Conservation (phyloP, 1,140 invertebrate species). For the Cherax destructor region DNA sequence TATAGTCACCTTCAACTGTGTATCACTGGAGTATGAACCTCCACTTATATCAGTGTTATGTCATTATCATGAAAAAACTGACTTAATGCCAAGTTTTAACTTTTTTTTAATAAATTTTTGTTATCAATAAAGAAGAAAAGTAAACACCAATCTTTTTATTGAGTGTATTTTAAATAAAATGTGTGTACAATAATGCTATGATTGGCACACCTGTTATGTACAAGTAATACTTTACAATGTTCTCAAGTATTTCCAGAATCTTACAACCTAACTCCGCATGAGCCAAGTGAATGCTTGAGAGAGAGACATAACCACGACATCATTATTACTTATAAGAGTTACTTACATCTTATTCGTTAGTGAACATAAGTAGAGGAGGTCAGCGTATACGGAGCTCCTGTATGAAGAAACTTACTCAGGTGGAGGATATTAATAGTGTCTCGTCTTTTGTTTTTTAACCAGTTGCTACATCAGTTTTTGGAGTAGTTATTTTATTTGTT, state of each 20-base stretch:
- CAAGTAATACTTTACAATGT: neutral
- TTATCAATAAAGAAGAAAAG: neutral
- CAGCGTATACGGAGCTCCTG: too few relatives aligned
- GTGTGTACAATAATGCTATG: conserved; percentile 5
- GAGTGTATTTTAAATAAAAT: conserved; percentile 14
- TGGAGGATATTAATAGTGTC: neutral
- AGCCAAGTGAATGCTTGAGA: neutral
- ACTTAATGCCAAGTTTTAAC: too few relatives aligned
- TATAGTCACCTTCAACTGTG: too few relatives aligned
- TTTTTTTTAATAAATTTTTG: too few relatives aligned
- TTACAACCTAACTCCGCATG: neutral
- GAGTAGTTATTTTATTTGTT: too few relatives aligned
- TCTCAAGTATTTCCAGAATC: neutral
- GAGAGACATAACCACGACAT: neutral
- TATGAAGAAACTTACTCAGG: too few relatives aligned
- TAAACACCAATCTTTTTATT: neutral
- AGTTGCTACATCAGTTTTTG: too few relatives aligned
- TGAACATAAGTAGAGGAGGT: neutral
- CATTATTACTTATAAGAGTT: neutral
- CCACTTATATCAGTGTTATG: too few relatives aligned
- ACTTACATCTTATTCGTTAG: neutral
- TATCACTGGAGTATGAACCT: too few relatives aligned
- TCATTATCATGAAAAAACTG: too few relatives aligned
- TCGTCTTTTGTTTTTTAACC: too few relatives aligned
- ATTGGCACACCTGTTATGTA: conserved; percentile 48